Evolutionary conservation across 2,113 vertebrate genomes (phyloP), one percentile per base, ranked within the genome.

Genomic region (Tor tambroides): DNA sequence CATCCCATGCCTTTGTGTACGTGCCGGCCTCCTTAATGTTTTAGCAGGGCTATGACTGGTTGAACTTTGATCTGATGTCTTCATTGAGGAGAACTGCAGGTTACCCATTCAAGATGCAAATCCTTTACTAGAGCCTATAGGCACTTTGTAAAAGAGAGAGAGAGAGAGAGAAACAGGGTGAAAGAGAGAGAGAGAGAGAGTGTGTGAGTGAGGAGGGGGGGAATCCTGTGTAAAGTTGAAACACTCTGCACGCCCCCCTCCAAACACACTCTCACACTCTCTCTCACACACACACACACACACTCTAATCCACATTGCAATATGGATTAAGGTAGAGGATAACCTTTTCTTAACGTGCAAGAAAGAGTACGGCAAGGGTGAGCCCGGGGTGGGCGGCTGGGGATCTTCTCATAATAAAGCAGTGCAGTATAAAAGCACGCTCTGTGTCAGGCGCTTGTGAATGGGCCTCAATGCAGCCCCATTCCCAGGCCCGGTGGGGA

Each of bases 11-110:
- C 89, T 89, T 96, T 97, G 96, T 97, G 93, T 94, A 92, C 91
- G 88, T 92, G 94, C 94, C 95, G 95, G 92, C 94, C 94, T 93
- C 95, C 96, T 96, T 95, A 96, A 96, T 95, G 96, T 96, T 95
- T 96, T 94, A 96, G 96, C 96, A 94, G 94, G 96, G 96, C 96
- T 96, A 95, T 97, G 96, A 97, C 96, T 97, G 96, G 96, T 95
- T 97, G 96, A 97, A 96, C 96, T 97, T 97, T 97, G 96, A 97
- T 97, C 96, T 97, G 96, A 97, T 97, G 96, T 97, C 96, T 97
- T 97, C 95, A 97, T 97, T 97, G 96, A 97, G 94, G 88, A 96
- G 95, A 97, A 94, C 96, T 95, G 96, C 96, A 95, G 96, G 96
- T 95, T 94, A 95, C 95, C 94, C 92, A 97, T 97, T 97, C 96